These are phyloP conservation scores for Yponomeuta plumbellus DNA, from an alignment of 2,888 invertebrate genomes.

Conservation along the genomic window DNA sequence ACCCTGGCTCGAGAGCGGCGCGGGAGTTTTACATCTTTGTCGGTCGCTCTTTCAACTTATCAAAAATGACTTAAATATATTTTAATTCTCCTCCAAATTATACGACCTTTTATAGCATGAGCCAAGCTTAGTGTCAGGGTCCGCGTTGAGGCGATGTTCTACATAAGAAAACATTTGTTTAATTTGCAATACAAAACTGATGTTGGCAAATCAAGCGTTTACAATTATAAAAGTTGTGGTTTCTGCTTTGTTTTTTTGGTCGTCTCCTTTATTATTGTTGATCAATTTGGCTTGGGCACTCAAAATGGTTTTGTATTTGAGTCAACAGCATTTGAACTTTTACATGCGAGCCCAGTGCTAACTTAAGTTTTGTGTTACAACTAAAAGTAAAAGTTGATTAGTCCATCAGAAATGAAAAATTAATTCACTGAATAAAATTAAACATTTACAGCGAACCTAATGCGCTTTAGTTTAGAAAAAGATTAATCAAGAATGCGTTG, in stretches of 20 bases:
- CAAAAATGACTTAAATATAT: slow-evolving; percentile 50
- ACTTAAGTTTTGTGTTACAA: too few species aligned
- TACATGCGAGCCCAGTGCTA: too few species aligned
- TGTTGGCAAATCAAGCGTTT: not conserved
- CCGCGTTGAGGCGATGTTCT: slow-evolving; percentile 46
- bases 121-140: slow-evolving; percentile 67
- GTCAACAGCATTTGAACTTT: too few species aligned
- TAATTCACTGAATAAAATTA: too few species aligned
- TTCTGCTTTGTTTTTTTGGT: not conserved
- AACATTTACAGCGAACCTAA: too few species aligned
- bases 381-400: too few species aligned
- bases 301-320: not conserved
- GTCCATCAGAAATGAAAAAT: too few species aligned
- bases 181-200: slow-evolving; percentile 46
- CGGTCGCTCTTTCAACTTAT: slow-evolving; percentile 41
- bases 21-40: slow-evolving; percentile 17
- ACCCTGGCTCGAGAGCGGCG: slow-evolving; percentile 16
- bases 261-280: not conserved
- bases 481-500: too few species aligned
- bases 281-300: not conserved
- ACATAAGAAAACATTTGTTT: slow-evolving; percentile 64
- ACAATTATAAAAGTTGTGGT: not conserved
- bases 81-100: slow-evolving; percentile 65
- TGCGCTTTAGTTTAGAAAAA: too few species aligned
- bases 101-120: slow-evolving; percentile 61